phyloP scores from a whole-genome alignment of 2,797 vertebrate species.

The Sternotherus odoratus region DNA sequence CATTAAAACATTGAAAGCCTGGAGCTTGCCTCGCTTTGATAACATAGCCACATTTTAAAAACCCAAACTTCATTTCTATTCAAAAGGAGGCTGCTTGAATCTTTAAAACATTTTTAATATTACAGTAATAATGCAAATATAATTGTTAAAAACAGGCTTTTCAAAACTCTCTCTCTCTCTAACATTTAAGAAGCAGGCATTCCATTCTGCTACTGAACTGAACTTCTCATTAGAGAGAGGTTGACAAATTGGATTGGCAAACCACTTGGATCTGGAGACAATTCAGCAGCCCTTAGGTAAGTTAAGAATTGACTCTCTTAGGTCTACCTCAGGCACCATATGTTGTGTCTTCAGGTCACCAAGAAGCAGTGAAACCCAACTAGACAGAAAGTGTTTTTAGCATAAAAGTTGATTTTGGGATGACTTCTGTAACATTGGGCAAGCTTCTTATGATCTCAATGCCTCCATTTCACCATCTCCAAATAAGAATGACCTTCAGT shows the following conservation, averaged over 20 bases:
- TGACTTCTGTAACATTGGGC: not conserved
- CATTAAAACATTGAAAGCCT: conserved; percentile 21
- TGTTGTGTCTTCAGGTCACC: not conserved
- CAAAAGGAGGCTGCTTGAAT: conserved; percentile 14
- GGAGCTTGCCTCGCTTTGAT: not conserved
- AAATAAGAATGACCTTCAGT: not conserved
- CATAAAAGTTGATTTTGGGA: not conserved
- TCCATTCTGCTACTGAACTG: not conserved
- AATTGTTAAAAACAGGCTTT: not conserved
- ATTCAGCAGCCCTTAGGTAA: conserved; percentile 25
- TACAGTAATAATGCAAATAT: not conserved
- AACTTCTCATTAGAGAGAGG: conserved; percentile 11
- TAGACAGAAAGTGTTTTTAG: not conserved
- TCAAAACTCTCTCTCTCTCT: not conserved
- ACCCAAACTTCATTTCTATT: conserved; percentile 25
- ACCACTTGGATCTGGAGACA: not conserved
- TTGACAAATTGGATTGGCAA: not conserved
- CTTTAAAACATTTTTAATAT: conserved; percentile 15
- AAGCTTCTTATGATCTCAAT: not conserved
- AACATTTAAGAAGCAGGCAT: not conserved
- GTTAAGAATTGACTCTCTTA: not conserved
- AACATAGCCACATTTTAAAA: conserved; percentile 2
- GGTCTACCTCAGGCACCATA: not conserved
- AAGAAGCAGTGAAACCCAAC: not conserved
- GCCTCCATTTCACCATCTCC: not conserved